These are phyloP conservation scores for Hydropotes inermis DNA, from an alignment of 2,113 vertebrate genomes.

Conservation along the genomic window DNA sequence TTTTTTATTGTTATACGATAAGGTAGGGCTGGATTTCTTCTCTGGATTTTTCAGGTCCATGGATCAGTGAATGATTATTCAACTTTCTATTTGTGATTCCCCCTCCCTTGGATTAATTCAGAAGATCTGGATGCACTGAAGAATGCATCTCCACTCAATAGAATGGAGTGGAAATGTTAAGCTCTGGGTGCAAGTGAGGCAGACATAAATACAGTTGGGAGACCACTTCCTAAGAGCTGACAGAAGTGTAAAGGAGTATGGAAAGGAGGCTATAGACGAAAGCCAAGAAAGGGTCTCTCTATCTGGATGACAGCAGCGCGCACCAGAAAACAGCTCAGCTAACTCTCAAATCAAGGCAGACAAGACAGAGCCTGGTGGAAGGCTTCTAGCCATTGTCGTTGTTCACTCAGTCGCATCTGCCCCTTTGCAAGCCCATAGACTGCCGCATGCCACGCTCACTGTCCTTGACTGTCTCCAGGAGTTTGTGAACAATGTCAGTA, in stretches of 20 bases:
- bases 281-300: neutral
- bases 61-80: neutral
- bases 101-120: neutral
- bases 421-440: neutral
- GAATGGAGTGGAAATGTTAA: neutral
- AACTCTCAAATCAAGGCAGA: neutral
- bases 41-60: neutral
- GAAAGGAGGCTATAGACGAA: neutral
- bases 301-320: neutral
- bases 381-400: neutral
- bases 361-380: neutral
- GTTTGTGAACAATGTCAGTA: neutral
- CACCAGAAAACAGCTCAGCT: neutral
- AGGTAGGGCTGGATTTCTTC: neutral
- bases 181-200: neutral
- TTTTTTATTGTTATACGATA: neutral
- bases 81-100: neutral
- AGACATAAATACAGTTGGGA: neutral
- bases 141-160: neutral
- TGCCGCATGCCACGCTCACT: neutral
- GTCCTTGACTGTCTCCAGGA: neutral
- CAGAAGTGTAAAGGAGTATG: rapidly evolving
- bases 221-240: neutral
- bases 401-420: rapidly evolving
- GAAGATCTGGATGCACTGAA: neutral